phyloP scores from a whole-genome alignment of 1,140 invertebrate genomes.

The Andrena cerasifolii region DNA sequence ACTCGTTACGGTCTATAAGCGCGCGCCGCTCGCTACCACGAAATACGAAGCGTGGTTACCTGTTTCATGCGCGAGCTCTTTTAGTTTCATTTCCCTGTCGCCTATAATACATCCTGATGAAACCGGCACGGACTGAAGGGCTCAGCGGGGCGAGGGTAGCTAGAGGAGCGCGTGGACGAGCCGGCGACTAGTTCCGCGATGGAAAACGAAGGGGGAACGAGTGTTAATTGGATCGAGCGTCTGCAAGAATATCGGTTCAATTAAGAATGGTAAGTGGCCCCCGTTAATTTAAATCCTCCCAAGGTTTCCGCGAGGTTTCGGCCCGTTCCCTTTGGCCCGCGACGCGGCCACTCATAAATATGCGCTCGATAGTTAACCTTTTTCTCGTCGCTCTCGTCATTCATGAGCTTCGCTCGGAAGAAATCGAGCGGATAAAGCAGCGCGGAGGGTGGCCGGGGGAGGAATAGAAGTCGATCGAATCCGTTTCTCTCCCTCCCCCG shows the following conservation, averaged over 20 bases:
- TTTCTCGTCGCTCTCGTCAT: constrained; percentile 49
- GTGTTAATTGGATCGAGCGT: constrained; percentile 47
- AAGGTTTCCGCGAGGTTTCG: constrained; percentile 26
- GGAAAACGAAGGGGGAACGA: constrained; percentile 1
- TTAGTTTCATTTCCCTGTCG: not conserved
- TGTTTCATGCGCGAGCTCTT: constrained; percentile 13
- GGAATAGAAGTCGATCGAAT: constrained; percentile 27
- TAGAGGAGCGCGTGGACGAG: constrained; percentile 7
- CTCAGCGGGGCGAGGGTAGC: not conserved
- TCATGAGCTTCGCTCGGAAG: constrained; percentile 39
- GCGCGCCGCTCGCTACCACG: constrained; percentile 27
- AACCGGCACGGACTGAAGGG: constrained; percentile 19
- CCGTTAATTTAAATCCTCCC: constrained; percentile 49
- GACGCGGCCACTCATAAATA: constrained; percentile 62
- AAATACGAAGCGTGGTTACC: constrained; percentile 34
- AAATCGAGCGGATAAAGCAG: constrained; percentile 45
- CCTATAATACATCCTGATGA: not conserved
- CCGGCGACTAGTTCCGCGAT: not conserved
- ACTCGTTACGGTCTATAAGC: constrained; percentile 56
- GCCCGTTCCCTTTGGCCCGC: constrained; percentile 46
- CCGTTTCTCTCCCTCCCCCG: not conserved
- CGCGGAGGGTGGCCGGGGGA: not conserved
- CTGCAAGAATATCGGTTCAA: constrained; percentile 54
- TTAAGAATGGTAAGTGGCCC: constrained; percentile 54
- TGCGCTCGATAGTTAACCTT: constrained; percentile 48